These are phyloP conservation scores for Forbesichthys papilliferus DNA, from an alignment of 2,113 vertebrate genomes.

Conservation along the genomic window DNA sequence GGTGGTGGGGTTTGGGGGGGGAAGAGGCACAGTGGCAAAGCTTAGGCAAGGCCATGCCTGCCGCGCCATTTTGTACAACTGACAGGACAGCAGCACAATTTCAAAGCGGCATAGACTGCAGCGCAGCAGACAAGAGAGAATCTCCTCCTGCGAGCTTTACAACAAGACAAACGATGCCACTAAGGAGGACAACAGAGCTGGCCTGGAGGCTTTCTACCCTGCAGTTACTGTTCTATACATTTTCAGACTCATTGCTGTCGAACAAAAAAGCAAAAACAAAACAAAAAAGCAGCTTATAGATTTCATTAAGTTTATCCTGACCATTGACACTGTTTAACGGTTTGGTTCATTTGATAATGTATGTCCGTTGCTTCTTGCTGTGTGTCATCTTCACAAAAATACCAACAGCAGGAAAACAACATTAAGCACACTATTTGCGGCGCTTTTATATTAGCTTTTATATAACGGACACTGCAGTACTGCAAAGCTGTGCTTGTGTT, in stretches of 20 bases:
- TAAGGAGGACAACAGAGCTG: constrained; percentile 40
- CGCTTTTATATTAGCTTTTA: constrained; percentile 24
- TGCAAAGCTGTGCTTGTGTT: constrained; percentile 39
- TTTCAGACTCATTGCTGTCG: constrained; percentile 72
- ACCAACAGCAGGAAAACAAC: constrained; percentile 56
- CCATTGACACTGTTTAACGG: constrained; percentile 52
- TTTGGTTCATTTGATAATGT: constrained; percentile 52
- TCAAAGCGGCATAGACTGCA: constrained; percentile 60
- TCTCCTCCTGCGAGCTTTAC: constrained; percentile 44
- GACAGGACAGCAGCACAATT: constrained; percentile 76
- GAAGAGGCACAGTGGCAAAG: constrained; percentile 41
- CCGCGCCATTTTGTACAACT: constrained; percentile 65
- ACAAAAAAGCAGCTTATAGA: constrained; percentile 58
- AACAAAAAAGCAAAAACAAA: constrained; percentile 19
- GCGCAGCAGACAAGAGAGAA: constrained; percentile 30
- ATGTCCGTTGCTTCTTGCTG: constrained; percentile 49
- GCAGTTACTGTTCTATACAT: constrained; percentile 57
- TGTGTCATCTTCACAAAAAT: constrained; percentile 49
- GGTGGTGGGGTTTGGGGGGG: neutral
- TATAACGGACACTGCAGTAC: constrained; percentile 18
- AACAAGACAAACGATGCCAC: constrained; percentile 42
- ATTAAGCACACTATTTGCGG: constrained; percentile 64
- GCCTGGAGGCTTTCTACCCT: constrained; percentile 49
- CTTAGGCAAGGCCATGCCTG: constrained; percentile 65
- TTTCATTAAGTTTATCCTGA: constrained; percentile 60